Evolutionary conservation across 2,797 vertebrate genomes (phyloP).

Genomic region (Syndactyla subalaris): DNA sequence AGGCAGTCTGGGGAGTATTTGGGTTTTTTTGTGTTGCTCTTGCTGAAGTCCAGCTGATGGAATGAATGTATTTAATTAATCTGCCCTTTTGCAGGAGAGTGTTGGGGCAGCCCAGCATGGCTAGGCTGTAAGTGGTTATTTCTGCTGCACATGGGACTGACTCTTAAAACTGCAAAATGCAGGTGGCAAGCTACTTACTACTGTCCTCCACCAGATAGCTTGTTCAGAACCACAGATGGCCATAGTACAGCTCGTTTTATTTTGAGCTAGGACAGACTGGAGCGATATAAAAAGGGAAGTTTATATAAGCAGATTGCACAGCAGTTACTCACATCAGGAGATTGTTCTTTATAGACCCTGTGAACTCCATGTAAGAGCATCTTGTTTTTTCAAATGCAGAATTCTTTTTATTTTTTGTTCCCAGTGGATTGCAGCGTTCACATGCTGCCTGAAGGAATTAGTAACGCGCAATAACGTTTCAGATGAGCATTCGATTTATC

Average conservation of each 20-base stretch:
- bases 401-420: not conserved
- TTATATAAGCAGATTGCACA: slow-evolving; percentile 23
- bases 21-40: not conserved
- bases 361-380: not conserved
- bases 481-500: not conserved
- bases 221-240: not conserved
- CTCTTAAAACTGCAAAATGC: not conserved
- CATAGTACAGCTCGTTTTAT: not conserved
- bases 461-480: not conserved
- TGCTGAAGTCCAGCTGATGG: not conserved
- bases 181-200: not conserved
- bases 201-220: not conserved
- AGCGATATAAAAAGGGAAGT: slow-evolving; percentile 43
- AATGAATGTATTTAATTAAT: slow-evolving; percentile 3
- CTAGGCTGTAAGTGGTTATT: not conserved
- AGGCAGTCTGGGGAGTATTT: not conserved
- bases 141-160: not conserved
- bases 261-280: slow-evolving; percentile 1
- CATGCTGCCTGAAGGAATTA: slow-evolving; percentile 28
- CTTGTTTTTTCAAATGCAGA: slow-evolving; percentile 6
- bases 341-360: not conserved
- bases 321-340: not conserved
- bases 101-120: not conserved
- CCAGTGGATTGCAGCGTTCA: not conserved
- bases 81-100: not conserved